Conservation (phyloP, 2,113 vertebrate genomes). For the Deroptyus accipitrinus region DNA sequence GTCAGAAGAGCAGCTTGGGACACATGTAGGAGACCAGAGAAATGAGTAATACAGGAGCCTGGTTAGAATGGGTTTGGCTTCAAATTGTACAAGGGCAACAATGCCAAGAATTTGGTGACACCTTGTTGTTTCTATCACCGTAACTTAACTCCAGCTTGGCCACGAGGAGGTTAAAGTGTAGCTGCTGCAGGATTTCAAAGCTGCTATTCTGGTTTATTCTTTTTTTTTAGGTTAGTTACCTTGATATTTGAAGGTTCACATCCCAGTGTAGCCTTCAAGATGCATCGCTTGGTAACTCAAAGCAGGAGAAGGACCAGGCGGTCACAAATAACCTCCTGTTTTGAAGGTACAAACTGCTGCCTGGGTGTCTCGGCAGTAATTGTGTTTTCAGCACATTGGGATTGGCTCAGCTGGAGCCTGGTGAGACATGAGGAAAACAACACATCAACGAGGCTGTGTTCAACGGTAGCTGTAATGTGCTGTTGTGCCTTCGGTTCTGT, state of each 20-base stretch:
- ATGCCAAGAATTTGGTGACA: neutral
- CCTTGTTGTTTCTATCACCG: neutral
- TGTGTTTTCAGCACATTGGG: neutral
- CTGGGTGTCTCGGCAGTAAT: neutral
- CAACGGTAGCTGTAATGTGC: neutral
- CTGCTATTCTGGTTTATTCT: neutral
- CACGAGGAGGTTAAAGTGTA: neutral
- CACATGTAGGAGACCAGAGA: neutral
- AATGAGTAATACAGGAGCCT: neutral
- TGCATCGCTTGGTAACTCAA: neutral
- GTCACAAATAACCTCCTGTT: neutral
- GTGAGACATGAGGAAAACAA: neutral
- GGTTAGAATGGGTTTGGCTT: neutral
- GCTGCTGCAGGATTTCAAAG: neutral
- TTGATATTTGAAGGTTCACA: neutral
- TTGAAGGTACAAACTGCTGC: neutral
- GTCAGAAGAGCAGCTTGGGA: neutral
- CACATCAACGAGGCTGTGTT: neutral
- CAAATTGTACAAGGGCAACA: neutral
- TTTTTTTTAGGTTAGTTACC: neutral
- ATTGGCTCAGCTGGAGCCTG: accelerated
- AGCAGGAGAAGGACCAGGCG: neutral
- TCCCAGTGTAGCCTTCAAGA: neutral
- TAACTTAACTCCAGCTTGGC: neutral
- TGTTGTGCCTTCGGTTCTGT: neutral